Base-by-base conservation (phyloP, 1,140 invertebrate genomes). In the Agraylea sexmaculata region DNA sequence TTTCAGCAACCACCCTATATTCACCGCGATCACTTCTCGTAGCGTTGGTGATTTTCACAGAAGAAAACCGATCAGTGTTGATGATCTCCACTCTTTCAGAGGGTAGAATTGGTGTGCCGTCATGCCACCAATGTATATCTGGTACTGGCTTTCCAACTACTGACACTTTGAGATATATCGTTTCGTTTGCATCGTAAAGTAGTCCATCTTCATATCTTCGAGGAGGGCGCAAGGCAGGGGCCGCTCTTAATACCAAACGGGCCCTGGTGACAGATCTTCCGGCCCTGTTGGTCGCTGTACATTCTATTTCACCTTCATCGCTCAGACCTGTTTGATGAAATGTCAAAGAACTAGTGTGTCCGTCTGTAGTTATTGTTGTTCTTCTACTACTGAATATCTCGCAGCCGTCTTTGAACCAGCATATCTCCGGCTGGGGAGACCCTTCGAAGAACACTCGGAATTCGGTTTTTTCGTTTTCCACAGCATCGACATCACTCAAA, bases 371-470 rank as follows among this genome's bases (percentile, higher is more conserved):
- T 42, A 88, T 83, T 47, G 75, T 75, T 1, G 81, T 85, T 46
- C 83, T 68, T 42, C 83, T 65, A 53, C 81, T 85, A 54, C 82
- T 86, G 53, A 86, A 87, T 39, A 87, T 80, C 58, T 87, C 83
- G 48, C 83, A 83, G 21, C 80, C 83, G 57, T 90, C 84, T 59
- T 89, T 89, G 60, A 82, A 94, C 92, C 92, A 98, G n/a, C 78
- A 77, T 16, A 96, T 75, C 50, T 82, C 82, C 2, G 93, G 90
- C 4, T 71, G 58, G 0, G 93, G 92, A 19, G 76, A 74, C 1
- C 91, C 92, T 8, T 74, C 66, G 42, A 90, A 83, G 44, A 80
- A 71, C 1, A 89, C 87, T 23, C 74, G 74, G 51, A 91, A 87
- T 54, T 87, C 83, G 3, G 80, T 77, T 69, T 83, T 78, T 47